Base-by-base conservation (phyloP, 2,113 vertebrate genomes). In the Sebastes fasciatus region DNA sequence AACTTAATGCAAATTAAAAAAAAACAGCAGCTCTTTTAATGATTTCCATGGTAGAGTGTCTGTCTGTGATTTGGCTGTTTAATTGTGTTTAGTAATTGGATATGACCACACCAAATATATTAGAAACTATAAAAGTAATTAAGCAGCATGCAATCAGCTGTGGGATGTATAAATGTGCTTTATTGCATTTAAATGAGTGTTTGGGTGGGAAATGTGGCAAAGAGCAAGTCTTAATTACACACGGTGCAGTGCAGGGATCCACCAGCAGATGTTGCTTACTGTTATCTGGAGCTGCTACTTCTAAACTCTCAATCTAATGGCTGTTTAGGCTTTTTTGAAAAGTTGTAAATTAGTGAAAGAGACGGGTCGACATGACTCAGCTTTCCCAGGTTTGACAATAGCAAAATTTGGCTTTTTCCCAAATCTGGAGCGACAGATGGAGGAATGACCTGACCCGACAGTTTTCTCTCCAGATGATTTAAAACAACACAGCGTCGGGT, bases 351-450 rank as follows among this genome's bases (percentile, higher is more conserved):
- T 60, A n/a, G 45, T 77, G 43, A 54, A 71, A 73, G 64, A 63
- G 79, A 75, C 21, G 84, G 83, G 72, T 86, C 79, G n/a, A 49
- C 88, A 62, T 77, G 84, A 90, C 79, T 91, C 79, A 45, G 88
- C 90, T 45, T 12, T 74, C 62, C 61, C 57, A 45, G 52, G 9
- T 12, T 68, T 46, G 83, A 89, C 79, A 66, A 54, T 23, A 58
- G 51, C 52, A 65, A 83, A 83, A 89, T 43, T 67, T 68, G 72
- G 85, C 88, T 64, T 74, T 61, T 51, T 63, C 77, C 82, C 67
- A 57, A 79, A 83, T 26, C 8, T 13, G 26, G 4, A 57, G 79
- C 68, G 60, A 80, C 88, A 89, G 90, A 80, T 58, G 84, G 86
- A 65, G 61, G 64, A 14, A 26, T 6, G 66, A 75, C 74, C 88